Evolutionary conservation across 2,888 invertebrate genomes (phyloP), one percentile per base, ranked within the genome.

Genomic region (Pilophorus perplexus): DNA sequence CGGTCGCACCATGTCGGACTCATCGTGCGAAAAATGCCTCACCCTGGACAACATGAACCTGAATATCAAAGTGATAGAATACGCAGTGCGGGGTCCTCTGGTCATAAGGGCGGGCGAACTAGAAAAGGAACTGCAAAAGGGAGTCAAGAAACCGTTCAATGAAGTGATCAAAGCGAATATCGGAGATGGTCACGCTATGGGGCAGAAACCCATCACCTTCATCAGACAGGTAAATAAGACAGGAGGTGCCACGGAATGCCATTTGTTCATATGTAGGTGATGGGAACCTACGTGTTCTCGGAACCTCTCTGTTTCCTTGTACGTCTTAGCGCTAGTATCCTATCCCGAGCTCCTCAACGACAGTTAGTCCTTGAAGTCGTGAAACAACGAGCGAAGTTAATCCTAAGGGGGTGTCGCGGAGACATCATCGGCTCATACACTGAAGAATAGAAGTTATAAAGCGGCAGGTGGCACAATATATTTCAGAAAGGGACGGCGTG

Each of bases 111-210:
- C 99, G 44, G 85, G 85, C 0, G 92, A 95, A 80, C 89, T 99
- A 68, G 95, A 96, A 79, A 90, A 92, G 77, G 97, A 98, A 77
- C 78, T 92, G 20, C 80, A 86, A 74, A 83, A 87, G 93, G 94
- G 94, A 12, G 86, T 80, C 0, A 79, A 86, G 73, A 93, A 96
- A 75, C 94, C 97, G 1, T 98, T 98, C 79, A 86, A 85, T 68
- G 87, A 86, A 78, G 96, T 99, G 57, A 92, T 98, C 75, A 88
- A 89, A 75, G 96, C 97, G 0, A 99, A 99, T 79, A 95, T 99
- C 75, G 99, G 99, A 37, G 99, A 99, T 80, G 94, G 96, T 65
- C 99, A 99, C 81, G 98, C 99, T 0, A 95, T 93, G 89, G 95
- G 95, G 27, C 97, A 99, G 77, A 78, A 81, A 57, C 98, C 98